A percentile compares a stretch with the other conserved stretches of the same genome.
Evolutionary conservation across 2,113 vertebrate species (phyloP).

Genomic region (Echinops telfairi): DNA sequence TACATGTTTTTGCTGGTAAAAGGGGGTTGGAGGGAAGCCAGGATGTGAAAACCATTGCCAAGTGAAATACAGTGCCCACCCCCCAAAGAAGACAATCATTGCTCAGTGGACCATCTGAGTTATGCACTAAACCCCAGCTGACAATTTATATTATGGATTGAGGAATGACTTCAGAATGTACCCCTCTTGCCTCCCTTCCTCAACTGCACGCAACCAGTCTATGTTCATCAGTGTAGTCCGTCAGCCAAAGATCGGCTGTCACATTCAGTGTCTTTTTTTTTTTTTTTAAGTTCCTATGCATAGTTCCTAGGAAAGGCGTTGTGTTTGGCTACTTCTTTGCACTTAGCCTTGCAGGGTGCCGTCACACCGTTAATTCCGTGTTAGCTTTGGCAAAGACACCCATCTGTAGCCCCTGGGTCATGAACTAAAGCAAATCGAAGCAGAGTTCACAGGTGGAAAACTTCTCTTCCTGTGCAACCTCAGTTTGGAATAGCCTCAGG

Average conservation of each 20-base stretch:
- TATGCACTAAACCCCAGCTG: constrained; percentile 66
- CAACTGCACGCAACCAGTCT: constrained; percentile 47
- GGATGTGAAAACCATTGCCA: constrained; percentile 50
- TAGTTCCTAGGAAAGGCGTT: constrained; percentile 36
- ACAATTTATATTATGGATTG: constrained; percentile 65
- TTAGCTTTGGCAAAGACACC: constrained; percentile 10
- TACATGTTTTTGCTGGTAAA: constrained; percentile 66
- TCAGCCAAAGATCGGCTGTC: constrained; percentile 10
- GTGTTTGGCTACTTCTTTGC: constrained; percentile 36
- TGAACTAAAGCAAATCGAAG: constrained; percentile 57
- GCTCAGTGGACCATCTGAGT: constrained; percentile 72
- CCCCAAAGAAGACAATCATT: constrained; percentile 63
- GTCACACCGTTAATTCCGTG: constrained; percentile 54
- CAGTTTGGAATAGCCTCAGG: constrained; percentile 41
- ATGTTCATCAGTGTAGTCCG: constrained; percentile 27
- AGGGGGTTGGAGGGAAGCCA: constrained; percentile 66
- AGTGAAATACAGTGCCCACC: constrained; percentile 75
- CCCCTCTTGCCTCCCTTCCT: constrained; percentile 12
- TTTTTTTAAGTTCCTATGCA: constrained; percentile 1
- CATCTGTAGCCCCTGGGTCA: constrained; percentile 24
- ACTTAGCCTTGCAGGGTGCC: background rate
- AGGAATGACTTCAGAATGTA: background rate
- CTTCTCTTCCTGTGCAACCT: constrained; percentile 19
- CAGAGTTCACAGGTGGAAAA: constrained; percentile 62
- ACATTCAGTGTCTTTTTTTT: background rate